These are phyloP conservation scores for Leptoteleia sp. DNA, from an alignment of 1,140 invertebrate genomes.

Conservation along the genomic window DNA sequence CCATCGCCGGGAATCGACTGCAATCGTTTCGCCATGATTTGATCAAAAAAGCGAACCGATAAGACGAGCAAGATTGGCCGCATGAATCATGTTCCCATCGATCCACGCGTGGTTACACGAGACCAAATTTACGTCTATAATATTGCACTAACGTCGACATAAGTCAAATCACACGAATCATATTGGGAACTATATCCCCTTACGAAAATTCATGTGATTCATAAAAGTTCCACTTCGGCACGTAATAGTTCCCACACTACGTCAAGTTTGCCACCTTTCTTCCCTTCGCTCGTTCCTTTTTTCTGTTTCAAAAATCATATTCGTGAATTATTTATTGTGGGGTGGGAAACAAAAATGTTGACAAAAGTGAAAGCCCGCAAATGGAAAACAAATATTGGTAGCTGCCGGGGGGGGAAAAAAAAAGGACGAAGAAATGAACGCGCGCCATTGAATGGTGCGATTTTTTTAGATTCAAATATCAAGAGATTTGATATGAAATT, in stretches of 20 bases:
- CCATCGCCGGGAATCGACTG: slow-evolving; percentile 4
- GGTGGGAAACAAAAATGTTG: slow-evolving; percentile 11
- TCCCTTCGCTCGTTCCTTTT: too few species aligned
- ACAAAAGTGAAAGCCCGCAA: neutral
- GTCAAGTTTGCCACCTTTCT: neutral
- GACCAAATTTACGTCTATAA: slow-evolving; percentile 49
- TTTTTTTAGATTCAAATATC: too few species aligned
- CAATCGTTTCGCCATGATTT: slow-evolving; percentile 13
- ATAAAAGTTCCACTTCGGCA: slow-evolving; percentile 38
- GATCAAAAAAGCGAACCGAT: slow-evolving; percentile 21
- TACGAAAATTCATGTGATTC: slow-evolving; percentile 52
- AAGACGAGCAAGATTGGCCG: slow-evolving; percentile 23
- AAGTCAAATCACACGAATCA: slow-evolving; percentile 58
- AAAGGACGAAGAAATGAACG: neutral
- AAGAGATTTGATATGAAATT: too few species aligned
- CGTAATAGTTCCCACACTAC: slow-evolving; percentile 34
- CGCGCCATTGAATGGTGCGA: neutral
- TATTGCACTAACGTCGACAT: slow-evolving; percentile 47
- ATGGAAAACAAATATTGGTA: slow-evolving; percentile 22
- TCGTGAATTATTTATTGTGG: slow-evolving; percentile 19
- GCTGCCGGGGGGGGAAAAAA: too few species aligned
- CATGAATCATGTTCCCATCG: slow-evolving; percentile 34
- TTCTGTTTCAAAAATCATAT: slow-evolving; percentile 24
- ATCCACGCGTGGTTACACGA: slow-evolving; percentile 29
- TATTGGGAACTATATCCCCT: slow-evolving; percentile 41